Evolutionary conservation across 2,113 vertebrate genomes (phyloP), one percentile per base, ranked within the genome.

Genomic region (Actenoides hombroni): DNA sequence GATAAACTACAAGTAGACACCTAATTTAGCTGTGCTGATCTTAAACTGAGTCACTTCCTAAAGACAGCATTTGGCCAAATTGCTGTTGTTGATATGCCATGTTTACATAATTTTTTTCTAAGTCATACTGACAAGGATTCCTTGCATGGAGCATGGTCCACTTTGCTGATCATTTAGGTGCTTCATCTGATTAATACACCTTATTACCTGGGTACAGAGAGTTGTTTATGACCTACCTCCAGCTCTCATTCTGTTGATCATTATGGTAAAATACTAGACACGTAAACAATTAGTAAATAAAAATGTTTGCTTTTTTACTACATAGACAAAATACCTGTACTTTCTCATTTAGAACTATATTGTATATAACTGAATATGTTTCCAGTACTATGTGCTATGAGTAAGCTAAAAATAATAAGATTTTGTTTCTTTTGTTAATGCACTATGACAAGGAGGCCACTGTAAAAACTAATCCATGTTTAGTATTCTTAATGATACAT

Each of bases 401-500:
- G 23, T 83, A 63, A 91, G 88, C 13, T 67, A 69, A 94, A 77
- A 85, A 68, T 85, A 94, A 67, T 82, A 89, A 70, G 68, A 90
- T 81, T 92, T 86, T 86, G 29, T 40, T 79, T 86, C 70, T 85
- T 91, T n/a, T 79, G 31, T 48, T 85, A 61, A 63, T 86, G 17
- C 44, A 69, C 71, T 84, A 29, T 91, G 46, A 88, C 76, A 42
- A 94, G 63, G 46, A 77, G 75, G 23, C 81, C 74, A 84, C 28
- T 64, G 54, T 80, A 69, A 49, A 79, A 81, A 83, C 19, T 63
- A 83, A 74, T 80, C 29, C 37, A 42, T 61, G 26, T 68, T 92
- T 93, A 88, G 54, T 81, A 33, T 92, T 92, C 81, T 94, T 77
- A 61, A 67, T 89, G 69, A 69, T 94, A 74, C 39, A 65, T 90